Evolutionary conservation across 2,113 vertebrate species (phyloP).

Genomic region (Poeciliopsis occidentalis): DNA sequence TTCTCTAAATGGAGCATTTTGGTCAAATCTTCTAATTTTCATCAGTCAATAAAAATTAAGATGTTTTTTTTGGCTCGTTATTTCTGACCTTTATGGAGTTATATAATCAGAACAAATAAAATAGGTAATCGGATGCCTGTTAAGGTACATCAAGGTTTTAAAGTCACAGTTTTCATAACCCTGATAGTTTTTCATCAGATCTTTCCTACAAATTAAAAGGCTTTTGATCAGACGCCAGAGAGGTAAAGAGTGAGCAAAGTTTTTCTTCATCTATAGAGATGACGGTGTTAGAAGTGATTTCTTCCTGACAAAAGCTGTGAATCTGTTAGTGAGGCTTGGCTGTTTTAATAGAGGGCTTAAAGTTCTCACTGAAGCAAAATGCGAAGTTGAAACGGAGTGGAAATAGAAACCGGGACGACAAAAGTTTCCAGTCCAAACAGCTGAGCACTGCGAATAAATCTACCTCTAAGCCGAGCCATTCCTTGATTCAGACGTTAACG

Average conservation of each 20-base stretch:
- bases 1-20: not conserved
- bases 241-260: not conserved
- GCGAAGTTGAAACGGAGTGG: too few relatives aligned
- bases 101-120: not conserved
- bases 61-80: not conserved
- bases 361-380: not conserved
- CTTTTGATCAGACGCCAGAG: not conserved
- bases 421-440: not conserved
- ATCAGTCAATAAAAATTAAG: not conserved
- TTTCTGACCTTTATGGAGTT: not conserved
- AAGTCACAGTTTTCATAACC: not conserved
- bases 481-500: too few relatives aligned
- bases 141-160: not conserved
- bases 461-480: not conserved
- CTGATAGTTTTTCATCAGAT: not conserved
- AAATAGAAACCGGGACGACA: not conserved
- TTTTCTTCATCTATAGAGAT: not conserved
- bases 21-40: conserved; percentile 7
- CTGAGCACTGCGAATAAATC: not conserved
- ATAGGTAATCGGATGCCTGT: not conserved
- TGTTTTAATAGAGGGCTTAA: not conserved
- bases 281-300: not conserved
- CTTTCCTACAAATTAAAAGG: not conserved
- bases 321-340: not conserved
- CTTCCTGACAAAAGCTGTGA: not conserved